Evolutionary conservation across 2,888 invertebrate genomes (phyloP).

Genomic region (Embidobia sp.): DNA sequence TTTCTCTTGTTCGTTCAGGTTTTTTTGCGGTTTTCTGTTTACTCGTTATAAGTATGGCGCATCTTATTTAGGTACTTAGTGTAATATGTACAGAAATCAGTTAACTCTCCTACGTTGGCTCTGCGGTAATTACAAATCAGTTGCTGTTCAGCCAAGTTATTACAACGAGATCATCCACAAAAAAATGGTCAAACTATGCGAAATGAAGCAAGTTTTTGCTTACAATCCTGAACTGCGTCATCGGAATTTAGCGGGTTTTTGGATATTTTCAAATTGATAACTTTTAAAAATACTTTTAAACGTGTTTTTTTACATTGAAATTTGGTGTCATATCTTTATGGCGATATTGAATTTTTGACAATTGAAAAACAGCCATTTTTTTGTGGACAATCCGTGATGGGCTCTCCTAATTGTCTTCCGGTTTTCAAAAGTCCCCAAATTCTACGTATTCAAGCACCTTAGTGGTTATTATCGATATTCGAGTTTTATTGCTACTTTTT

Average conservation of each 20-base stretch:
- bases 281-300: too few species aligned
- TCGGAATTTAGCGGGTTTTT: too few species aligned
- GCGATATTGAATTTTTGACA: too few species aligned
- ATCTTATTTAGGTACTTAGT: constrained; percentile 60
- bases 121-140: constrained; percentile 33
- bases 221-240: too few species aligned
- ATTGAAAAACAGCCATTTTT: too few species aligned
- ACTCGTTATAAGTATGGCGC: constrained; percentile 19
- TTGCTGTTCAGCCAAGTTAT: constrained; percentile 19
- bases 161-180: too few species aligned
- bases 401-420: constrained; percentile 13
- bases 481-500: constrained; percentile 58
- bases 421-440: constrained; percentile 20
- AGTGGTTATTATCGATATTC: constrained; percentile 52
- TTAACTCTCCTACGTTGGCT: constrained; percentile 29
- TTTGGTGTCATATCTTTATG: too few species aligned
- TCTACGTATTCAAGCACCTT: constrained; percentile 50
- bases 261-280: too few species aligned
- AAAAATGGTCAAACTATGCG: too few species aligned
- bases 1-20: too few species aligned
- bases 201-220: too few species aligned
- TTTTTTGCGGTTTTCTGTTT: constrained; percentile 20
- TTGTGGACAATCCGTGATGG: constrained; percentile 32
- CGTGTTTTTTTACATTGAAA: too few species aligned
- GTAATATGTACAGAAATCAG: constrained; percentile 55